Evolutionary conservation across 2,888 invertebrate species (phyloP).

Genomic region (Crossocerus cetratus): DNA sequence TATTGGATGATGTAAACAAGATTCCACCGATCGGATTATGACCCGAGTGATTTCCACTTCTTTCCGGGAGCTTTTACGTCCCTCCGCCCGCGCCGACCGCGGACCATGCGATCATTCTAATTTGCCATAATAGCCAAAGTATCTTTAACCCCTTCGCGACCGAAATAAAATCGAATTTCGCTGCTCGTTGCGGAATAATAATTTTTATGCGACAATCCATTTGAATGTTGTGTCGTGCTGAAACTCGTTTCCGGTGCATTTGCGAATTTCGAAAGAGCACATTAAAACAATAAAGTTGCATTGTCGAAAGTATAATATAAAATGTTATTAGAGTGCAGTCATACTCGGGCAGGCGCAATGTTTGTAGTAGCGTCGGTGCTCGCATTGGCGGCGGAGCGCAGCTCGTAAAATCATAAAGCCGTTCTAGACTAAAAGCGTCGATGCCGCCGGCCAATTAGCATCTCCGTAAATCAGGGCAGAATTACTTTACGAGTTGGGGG

Average conservation of each 20-base stretch:
- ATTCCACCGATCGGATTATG: neutral
- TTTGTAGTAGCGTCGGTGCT: slow-evolving; percentile 9
- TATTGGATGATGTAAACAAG: slow-evolving; percentile 9
- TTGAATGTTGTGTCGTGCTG: neutral
- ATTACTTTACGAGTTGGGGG: slow-evolving; percentile 66
- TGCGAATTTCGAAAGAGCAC: neutral
- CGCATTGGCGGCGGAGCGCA: slow-evolving; percentile 20
- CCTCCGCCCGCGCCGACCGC: too few species aligned
- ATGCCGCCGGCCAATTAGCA: slow-evolving; percentile 63
- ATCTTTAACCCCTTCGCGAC: too few species aligned
- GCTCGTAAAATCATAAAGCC: slow-evolving; percentile 70
- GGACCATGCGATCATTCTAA: too few species aligned
- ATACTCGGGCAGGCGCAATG: slow-evolving; percentile 11
- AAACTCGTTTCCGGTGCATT: neutral
- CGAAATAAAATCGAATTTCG: neutral
- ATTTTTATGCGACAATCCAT: neutral
- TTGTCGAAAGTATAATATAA: slow-evolving; percentile 15
- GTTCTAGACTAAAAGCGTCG: slow-evolving; percentile 54
- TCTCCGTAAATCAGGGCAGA: slow-evolving; percentile 61
- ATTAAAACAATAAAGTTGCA: slow-evolving; percentile 16
- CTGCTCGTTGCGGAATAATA: neutral
- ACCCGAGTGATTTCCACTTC: neutral
- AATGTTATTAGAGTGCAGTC: slow-evolving; percentile 14
- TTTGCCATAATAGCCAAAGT: too few species aligned
- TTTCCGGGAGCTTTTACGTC: neutral